A percentile compares a stretch with the other conserved stretches of the same genome.
Evolutionary conservation across 2,888 invertebrate genomes (phyloP).

Genomic region (Pristionchus japonicus): DNA sequence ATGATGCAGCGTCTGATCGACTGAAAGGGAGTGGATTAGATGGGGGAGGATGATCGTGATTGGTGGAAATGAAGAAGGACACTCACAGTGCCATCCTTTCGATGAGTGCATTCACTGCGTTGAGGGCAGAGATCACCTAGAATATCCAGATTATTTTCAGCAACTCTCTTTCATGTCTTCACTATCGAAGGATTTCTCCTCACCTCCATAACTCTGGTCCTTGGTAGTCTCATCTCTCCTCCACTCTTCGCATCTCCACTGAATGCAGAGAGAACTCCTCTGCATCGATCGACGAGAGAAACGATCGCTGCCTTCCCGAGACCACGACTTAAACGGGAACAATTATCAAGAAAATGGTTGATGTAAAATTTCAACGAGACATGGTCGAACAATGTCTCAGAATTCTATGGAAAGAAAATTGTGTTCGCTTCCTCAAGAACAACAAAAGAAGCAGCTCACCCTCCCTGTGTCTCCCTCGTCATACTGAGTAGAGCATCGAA

Average conservation of each 20-base stretch:
- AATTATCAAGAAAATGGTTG: neutral
- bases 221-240: conserved; percentile 41
- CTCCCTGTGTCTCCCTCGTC: conserved; percentile 52
- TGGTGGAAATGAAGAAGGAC: neutral
- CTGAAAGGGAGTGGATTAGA: neutral
- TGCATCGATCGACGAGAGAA: conserved; percentile 59
- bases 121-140: conserved; percentile 65
- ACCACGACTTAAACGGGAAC: conserved; percentile 9
- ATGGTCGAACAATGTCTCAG: neutral
- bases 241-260: conserved; percentile 50
- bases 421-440: neutral
- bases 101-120: conserved; percentile 70
- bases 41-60: too few species aligned
- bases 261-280: conserved; percentile 44
- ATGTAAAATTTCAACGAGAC: too few species aligned
- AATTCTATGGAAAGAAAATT: neutral
- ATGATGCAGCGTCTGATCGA: conserved; percentile 23
- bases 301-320: conserved; percentile 61
- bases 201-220: conserved; percentile 35
- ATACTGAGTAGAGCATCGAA: conserved; percentile 74
- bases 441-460: neutral
- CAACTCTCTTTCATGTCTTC: neutral
- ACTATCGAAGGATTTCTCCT: neutral
- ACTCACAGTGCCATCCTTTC: conserved; percentile 63
- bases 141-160: conserved; percentile 53